These are phyloP conservation scores for Iguana delicatissima DNA, from an alignment of 2,797 vertebrate species.

Conservation along the genomic window DNA sequence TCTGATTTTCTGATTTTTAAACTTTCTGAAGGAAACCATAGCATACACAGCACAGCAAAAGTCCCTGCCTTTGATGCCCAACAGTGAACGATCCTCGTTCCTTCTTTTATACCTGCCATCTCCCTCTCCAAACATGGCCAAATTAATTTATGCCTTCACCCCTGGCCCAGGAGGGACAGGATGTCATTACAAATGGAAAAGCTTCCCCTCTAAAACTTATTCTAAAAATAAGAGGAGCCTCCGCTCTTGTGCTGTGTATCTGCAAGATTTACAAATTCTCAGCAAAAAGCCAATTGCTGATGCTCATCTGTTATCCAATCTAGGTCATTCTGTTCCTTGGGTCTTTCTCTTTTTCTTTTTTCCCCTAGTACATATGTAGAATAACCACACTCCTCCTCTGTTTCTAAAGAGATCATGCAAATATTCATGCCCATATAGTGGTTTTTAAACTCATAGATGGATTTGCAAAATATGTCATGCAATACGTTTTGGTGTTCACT, in stretches of 20 bases:
- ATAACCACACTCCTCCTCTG: not conserved
- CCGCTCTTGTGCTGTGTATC: not conserved
- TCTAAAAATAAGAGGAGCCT: not conserved
- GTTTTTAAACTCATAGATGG: not conserved
- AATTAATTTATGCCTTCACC: not conserved
- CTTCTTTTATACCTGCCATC: not conserved
- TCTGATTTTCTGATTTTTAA: not conserved
- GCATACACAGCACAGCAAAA: not conserved
- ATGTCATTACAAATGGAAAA: not conserved
- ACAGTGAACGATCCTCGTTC: not conserved
- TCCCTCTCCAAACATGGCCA: not conserved
- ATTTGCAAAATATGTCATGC: not conserved
- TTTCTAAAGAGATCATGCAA: not conserved
- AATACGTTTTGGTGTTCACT: not conserved
- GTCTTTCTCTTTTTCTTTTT: no score
- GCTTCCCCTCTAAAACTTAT: not conserved
- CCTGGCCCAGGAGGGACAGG: not conserved
- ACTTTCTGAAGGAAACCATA: not conserved
- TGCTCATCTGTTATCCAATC: not conserved
- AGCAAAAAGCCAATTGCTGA: conserved; percentile 21
- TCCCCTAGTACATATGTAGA: not conserved
- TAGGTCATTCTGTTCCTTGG: not conserved
- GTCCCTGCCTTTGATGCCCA: not conserved
- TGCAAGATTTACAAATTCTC: not conserved
- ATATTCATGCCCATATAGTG: not conserved